These are phyloP conservation scores for Campylomormyrus tamandua DNA, from an alignment of 2,113 vertebrate genomes.

Conservation along the genomic window DNA sequence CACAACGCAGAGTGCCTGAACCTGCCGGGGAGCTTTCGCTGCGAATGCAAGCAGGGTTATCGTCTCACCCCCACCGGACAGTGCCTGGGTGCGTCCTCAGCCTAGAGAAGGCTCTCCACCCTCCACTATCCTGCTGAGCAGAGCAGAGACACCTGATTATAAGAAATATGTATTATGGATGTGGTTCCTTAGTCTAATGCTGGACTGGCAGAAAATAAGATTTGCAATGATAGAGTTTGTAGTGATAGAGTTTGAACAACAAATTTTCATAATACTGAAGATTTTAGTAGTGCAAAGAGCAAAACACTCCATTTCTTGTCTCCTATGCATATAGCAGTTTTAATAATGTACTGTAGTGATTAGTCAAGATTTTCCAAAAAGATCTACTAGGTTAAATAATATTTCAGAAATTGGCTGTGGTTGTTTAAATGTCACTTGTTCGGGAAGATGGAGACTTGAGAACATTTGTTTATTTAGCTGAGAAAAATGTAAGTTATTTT, in stretches of 20 bases:
- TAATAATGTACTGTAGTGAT: background rate
- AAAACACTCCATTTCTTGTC: background rate
- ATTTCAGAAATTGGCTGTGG: background rate
- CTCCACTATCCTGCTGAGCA: background rate
- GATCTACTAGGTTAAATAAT: background rate
- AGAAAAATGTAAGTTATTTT: constrained; percentile 14
- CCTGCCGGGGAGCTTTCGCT: constrained; percentile 83
- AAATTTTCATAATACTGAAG: background rate
- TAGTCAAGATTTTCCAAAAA: background rate
- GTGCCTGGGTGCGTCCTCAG: constrained; percentile 68
- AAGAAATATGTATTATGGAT: background rate
- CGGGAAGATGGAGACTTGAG: background rate
- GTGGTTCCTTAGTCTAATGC: background rate
- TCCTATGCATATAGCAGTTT: background rate
- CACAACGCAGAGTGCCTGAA: constrained; percentile 86
- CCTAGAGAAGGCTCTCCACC: background rate
- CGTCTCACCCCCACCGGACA: constrained; percentile 82
- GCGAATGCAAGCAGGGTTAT: constrained; percentile 88
- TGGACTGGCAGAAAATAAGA: background rate
- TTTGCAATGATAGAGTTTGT: background rate
- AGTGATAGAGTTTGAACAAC: background rate
- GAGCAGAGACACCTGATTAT: background rate
- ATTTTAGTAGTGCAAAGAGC: background rate
- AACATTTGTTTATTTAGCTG: constrained; percentile 9
- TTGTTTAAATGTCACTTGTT: background rate